Conservation (phyloP, 2,797 vertebrate genomes). For the Philypnodon macrostomus region DNA sequence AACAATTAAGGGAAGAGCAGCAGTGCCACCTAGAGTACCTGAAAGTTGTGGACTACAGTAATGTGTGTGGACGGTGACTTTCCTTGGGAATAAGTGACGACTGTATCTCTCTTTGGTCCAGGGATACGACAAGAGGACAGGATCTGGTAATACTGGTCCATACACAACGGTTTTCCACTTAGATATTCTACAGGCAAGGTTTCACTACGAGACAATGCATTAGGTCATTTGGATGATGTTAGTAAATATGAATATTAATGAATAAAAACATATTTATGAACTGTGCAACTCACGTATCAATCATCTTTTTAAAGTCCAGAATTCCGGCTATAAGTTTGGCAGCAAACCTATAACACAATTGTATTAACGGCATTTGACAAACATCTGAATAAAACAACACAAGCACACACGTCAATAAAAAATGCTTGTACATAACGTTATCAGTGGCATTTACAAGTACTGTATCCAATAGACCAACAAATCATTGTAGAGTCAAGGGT, state of each 20-base stretch:
- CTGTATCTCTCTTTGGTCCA: constrained; percentile 86
- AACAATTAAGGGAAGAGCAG: constrained; percentile 1
- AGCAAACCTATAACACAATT: constrained; percentile 82
- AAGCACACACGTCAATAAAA: not conserved
- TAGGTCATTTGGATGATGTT: too few species aligned
- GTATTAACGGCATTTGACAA: constrained; percentile 1
- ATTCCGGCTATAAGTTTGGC: constrained; percentile 93
- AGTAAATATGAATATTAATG: too few species aligned
- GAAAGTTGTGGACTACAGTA: constrained; percentile 96
- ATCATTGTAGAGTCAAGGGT: not conserved
- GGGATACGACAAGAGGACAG: constrained; percentile 94
- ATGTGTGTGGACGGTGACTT: constrained; percentile 84
- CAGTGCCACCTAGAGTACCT: constrained; percentile 74
- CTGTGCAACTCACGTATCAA: constrained; percentile 89
- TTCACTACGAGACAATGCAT: constrained; percentile 72
- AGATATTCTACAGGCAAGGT: constrained; percentile 88
- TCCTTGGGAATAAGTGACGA: constrained; percentile 80
- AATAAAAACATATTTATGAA: too few species aligned
- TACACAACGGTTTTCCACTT: constrained; percentile 89
- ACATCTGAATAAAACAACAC: too few species aligned
- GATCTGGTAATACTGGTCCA: constrained; percentile 98
- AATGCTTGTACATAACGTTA: constrained; percentile 1
- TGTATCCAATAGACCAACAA: not conserved
- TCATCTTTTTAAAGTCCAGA: constrained; percentile 93
- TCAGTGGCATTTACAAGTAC: not conserved